These are phyloP conservation scores for Stenodema calcarata DNA, from an alignment of 2,888 invertebrate species.

Conservation along the genomic window DNA sequence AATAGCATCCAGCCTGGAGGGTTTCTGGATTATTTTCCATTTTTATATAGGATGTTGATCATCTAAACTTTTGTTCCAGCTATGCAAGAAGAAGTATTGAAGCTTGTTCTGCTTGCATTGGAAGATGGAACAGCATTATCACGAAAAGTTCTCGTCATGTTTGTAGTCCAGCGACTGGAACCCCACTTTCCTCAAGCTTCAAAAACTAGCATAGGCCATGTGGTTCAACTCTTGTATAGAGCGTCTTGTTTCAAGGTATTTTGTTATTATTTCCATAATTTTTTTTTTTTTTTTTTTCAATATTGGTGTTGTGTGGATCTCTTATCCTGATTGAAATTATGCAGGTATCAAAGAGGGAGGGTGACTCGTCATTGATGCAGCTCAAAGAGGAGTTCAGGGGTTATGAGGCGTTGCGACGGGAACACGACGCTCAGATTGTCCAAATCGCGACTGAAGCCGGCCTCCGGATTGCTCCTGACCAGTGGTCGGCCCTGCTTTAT, in stretches of 20 bases:
- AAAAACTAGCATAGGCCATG: slow-evolving; percentile 98
- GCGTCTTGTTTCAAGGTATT: slow-evolving; percentile 99
- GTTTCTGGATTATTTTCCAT: too few relatives aligned
- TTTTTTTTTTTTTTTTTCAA: too few relatives aligned
- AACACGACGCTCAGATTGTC: slow-evolving; percentile 98
- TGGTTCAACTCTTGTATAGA: slow-evolving; percentile 95
- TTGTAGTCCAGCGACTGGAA: slow-evolving; percentile 94
- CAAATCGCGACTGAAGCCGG: slow-evolving; percentile 98
- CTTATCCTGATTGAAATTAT: neutral
- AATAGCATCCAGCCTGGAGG: too few relatives aligned
- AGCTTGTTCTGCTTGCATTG: slow-evolving; percentile 88
- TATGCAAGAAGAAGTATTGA: slow-evolving; percentile 98
- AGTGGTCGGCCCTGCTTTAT: slow-evolving; percentile 96
- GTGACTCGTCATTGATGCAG: slow-evolving; percentile 97
- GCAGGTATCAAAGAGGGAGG: slow-evolving; percentile 92
- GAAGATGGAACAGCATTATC: slow-evolving; percentile 95
- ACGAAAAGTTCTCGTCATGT: slow-evolving; percentile 95
- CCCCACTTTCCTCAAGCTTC: slow-evolving; percentile 96
- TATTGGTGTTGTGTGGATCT: slow-evolving; percentile 13
- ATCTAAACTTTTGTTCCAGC: slow-evolving; percentile 64
- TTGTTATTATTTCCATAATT: too few relatives aligned
- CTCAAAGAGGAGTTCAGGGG: slow-evolving; percentile 95
- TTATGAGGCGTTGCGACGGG: slow-evolving; percentile 89
- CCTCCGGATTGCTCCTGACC: slow-evolving; percentile 94
- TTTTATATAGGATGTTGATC: too few relatives aligned